These are phyloP conservation scores for Hiodon alosoides DNA, from an alignment of 2,113 vertebrate genomes.

Conservation along the genomic window DNA sequence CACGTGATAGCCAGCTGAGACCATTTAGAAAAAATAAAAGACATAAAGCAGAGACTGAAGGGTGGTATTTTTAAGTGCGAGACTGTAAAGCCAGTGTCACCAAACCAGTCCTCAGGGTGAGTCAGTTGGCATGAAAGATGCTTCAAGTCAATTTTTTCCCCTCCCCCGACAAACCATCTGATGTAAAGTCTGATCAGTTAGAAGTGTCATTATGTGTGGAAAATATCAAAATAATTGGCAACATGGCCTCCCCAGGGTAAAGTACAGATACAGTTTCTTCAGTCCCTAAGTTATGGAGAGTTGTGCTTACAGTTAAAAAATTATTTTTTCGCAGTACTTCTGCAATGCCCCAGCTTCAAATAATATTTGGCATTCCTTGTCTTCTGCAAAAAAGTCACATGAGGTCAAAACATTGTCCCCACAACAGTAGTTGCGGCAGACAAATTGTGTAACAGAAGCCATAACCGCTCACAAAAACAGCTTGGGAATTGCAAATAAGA, in stretches of 20 bases:
- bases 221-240: slow-evolving; percentile 5
- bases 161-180: not conserved
- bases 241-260: slow-evolving; percentile 8
- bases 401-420: slow-evolving; percentile 27
- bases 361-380: slow-evolving; percentile 28
- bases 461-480: slow-evolving; percentile 50
- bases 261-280: not conserved
- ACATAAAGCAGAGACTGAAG: too few species aligned
- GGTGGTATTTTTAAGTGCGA: not conserved
- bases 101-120: not conserved
- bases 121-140: not conserved
- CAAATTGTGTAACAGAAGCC: slow-evolving; percentile 53
- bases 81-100: not conserved
- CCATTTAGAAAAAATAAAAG: not conserved
- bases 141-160: not conserved
- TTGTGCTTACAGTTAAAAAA: not conserved
- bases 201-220: not conserved
- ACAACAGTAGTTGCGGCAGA: slow-evolving; percentile 30
- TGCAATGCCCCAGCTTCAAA: slow-evolving; percentile 15
- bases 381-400: slow-evolving; percentile 14
- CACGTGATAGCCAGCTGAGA: too few species aligned
- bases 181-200: not conserved
- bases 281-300: not conserved
- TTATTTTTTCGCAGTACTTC: slow-evolving; percentile 13
- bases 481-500: slow-evolving; percentile 9